Base-by-base conservation (phyloP, 2,113 vertebrate genomes). In the Eptesicus fuscus region DNA sequence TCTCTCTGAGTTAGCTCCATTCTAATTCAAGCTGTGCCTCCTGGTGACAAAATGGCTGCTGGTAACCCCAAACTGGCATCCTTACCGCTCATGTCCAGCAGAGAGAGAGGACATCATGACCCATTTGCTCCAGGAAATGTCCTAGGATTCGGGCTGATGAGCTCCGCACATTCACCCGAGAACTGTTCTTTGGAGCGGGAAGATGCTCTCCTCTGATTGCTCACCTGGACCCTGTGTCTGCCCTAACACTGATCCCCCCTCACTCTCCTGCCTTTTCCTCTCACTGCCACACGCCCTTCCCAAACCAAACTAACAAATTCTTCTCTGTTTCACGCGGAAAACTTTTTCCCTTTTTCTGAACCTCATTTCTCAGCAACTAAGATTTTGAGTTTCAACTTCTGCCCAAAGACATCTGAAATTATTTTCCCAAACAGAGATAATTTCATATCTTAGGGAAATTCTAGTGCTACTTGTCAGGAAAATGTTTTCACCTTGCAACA, bases 391-490 rank as follows among this genome's bases (percentile, higher is more conserved):
- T 51, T 83, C 59, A 76, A 44, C 23, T 70, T 87, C 73, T 73
- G 30, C 37, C 73, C 28, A 56, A 16, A 22, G 28, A 79, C 4
- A 47, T 56, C 78, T 88, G 56, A 83, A 61, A 91, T 59, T 76
- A 87, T 71, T 79, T 89, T 67, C 53, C 65, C 65, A 56, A 83
- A 95, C 56, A 69, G 85, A 95, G 80, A 79, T 23, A 25, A 74
- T 89, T 89, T 65, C 30, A 56, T 70, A 4, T 51, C 67, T 76
- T 51, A 49, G 30, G 37, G 82, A 90, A 95, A 35, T 56, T 23
- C 30, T 86, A 61, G 53, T 61, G 18, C n/a, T 23, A 61, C 40
- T n/a, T 85, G 56, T 79, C 73, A 80, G 23, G 47, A 85, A 59
- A 42, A 13, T 78, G 28, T 77, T 80, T 87, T 70, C 51, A 63